Conservation (phyloP, 1,140 invertebrate genomes). For the Tetramorium alpestre region DNA sequence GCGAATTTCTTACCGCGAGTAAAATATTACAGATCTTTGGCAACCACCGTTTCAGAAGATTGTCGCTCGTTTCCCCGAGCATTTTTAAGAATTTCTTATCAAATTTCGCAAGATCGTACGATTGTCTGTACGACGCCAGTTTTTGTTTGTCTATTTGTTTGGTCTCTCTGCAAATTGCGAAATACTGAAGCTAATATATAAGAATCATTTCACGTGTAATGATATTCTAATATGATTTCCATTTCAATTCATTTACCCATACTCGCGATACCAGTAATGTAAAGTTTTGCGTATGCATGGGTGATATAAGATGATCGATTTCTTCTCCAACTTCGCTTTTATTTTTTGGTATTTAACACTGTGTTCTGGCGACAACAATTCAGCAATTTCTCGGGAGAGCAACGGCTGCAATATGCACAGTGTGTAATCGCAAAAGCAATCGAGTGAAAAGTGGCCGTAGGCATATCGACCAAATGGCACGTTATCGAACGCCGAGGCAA, state of each 20-base stretch:
- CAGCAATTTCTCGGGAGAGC: not conserved
- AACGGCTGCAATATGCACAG: conserved; percentile 26
- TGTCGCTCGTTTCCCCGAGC: conserved; percentile 85
- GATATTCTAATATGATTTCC: not conserved
- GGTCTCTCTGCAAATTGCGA: not conserved
- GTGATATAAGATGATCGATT: conserved; percentile 92
- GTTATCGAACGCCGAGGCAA: not conserved
- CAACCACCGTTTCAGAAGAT: conserved; percentile 87
- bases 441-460: not conserved
- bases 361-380: conserved; percentile 48
- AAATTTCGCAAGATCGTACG: conserved; percentile 87
- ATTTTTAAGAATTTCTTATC: conserved; percentile 85
- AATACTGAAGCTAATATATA: not conserved
- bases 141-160: conserved; percentile 85
- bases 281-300: conserved; percentile 93
- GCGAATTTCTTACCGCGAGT: conserved; percentile 63
- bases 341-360: conserved; percentile 68
- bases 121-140: conserved; percentile 81
- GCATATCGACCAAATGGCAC: not conserved
- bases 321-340: conserved; percentile 82
- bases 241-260: conserved; percentile 84
- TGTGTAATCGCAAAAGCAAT: conserved; percentile 8
- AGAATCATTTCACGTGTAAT: not conserved
- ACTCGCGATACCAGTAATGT: conserved; percentile 93
- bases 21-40: conserved; percentile 85